Percentiles rank a stretch among this genome's conserved stretches.
phyloP scores from a whole-genome alignment of 1,140 invertebrate species.

The Drosophila varians region DNA sequence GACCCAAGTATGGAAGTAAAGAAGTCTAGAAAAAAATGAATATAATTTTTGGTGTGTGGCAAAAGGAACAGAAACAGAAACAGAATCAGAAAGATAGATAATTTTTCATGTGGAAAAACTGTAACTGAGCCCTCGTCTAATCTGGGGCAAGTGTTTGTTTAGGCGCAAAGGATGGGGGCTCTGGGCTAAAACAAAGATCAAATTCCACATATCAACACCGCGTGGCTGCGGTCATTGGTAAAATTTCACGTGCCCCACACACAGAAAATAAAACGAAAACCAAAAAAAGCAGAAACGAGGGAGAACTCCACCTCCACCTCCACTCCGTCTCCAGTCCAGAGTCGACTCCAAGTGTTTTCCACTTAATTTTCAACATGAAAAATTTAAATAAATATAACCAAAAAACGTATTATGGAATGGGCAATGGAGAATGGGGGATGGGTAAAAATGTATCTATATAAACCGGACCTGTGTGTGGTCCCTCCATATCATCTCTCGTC shows the following conservation, averaged over 20 bases:
- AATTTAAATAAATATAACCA: conserved; percentile 71
- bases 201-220: conserved; percentile 75
- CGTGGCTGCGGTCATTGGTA: conserved; percentile 33
- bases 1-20: no score
- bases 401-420: no score
- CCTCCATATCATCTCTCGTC: conserved; percentile 9
- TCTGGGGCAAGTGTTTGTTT: conserved; percentile 68
- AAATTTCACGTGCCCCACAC: conserved; percentile 58
- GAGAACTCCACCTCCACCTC: conserved; percentile 11
- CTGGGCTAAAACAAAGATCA: conserved; percentile 58
- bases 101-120: conserved; percentile 36
- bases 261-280: no score
- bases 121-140: conserved; percentile 65
- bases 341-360: conserved; percentile 67
- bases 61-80: background rate
- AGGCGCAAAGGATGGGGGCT: conserved; percentile 34
- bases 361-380: conserved; percentile 75
- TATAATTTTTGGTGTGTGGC: conserved; percentile 17
- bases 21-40: conserved; percentile 18
- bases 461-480: conserved; percentile 63
- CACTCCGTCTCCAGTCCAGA: conserved; percentile 13
- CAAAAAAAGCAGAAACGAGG: background rate
- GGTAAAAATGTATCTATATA: conserved; percentile 31
- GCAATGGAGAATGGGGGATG: background rate
- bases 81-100: conserved; percentile 26